These are phyloP conservation scores for Ceratothoa steindachneri DNA, from an alignment of 2,888 invertebrate species.

Conservation along the genomic window DNA sequence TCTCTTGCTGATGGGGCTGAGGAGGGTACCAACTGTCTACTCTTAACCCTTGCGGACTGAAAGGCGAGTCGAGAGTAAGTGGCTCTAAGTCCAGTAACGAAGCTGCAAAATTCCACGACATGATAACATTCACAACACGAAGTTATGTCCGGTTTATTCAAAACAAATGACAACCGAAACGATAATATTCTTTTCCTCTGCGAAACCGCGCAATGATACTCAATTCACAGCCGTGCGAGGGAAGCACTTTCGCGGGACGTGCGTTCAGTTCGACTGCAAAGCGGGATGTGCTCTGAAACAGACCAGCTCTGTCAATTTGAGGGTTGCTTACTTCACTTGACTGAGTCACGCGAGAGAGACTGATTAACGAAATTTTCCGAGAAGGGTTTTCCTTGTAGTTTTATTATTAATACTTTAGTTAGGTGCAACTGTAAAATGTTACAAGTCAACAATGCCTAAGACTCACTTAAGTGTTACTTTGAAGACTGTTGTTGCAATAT, in stretches of 20 bases:
- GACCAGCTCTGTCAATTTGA: neutral
- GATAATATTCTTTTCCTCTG: too few species aligned
- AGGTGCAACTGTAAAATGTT: too few species aligned
- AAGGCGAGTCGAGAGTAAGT: neutral
- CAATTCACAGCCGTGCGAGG: neutral
- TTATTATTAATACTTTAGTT: too few species aligned
- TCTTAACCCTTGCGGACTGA: neutral
- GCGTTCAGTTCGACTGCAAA: too few species aligned
- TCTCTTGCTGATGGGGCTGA: too few species aligned
- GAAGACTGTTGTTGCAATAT: neutral
- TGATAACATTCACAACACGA: neutral
- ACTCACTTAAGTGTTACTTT: neutral
- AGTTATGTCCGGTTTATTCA: neutral
- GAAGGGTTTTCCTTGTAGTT: neutral
- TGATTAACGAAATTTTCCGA: constrained; percentile 6
- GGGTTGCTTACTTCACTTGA: neutral
- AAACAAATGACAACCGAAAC: neutral
- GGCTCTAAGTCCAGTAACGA: constrained; percentile 5
- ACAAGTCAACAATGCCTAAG: too few species aligned
- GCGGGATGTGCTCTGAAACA: too few species aligned
- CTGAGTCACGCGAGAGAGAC: neutral
- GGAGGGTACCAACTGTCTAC: neutral
- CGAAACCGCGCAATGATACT: neutral
- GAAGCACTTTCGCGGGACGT: neutral
- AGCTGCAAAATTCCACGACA: constrained; percentile 9